Evolutionary conservation across 2,888 invertebrate species (phyloP), one percentile per base, ranked within the genome.

Genomic region (Nomada fabriciana): DNA sequence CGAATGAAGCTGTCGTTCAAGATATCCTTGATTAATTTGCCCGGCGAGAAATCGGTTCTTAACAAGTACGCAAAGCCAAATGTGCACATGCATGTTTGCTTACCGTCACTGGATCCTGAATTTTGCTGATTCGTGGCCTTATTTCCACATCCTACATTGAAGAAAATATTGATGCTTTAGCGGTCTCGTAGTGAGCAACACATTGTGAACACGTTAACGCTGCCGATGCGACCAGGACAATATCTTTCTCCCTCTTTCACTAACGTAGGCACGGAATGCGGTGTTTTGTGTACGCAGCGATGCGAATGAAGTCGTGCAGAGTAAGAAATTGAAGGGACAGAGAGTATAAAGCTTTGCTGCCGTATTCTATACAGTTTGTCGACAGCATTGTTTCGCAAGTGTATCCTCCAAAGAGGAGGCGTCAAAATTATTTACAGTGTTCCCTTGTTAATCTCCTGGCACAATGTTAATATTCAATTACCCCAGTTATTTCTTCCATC

Each of bases 101-200:
- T 90, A 92, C 92, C 89, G 88, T 90, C 60, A 89, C 88, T 70
- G 89, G 84, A 59, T 91, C 91, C 82, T 87, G 88, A 79, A 90
- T 82, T 89, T 89, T 91, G 60, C 84, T 76, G 83, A 84, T 74
- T 76, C 89, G 89, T 71, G 89, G 84, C 85, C 89, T 90, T 89
- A 90, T 88, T 83, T 91, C 91, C 84, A 87, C 86, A 77, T 92
- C 92, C 92, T 92, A 82, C 68, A 90, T 89, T 84, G 73, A 83
- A 88, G 80, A 87, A 87, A 87, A 84, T 80, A 86, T 75, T 59
- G 68, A 71, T 25, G 82, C 50, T 85, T 86, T 84, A 86, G 65
- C 76, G 59, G 69, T 69, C 65, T 36, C 43, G 74, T n/a, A 55
- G 82, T 80, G 84, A 80, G 47, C 42, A 36, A 43, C 55, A 70